Evolutionary conservation across 2,113 vertebrate species (phyloP).

Genomic region (Sakesphorus luctuosus): DNA sequence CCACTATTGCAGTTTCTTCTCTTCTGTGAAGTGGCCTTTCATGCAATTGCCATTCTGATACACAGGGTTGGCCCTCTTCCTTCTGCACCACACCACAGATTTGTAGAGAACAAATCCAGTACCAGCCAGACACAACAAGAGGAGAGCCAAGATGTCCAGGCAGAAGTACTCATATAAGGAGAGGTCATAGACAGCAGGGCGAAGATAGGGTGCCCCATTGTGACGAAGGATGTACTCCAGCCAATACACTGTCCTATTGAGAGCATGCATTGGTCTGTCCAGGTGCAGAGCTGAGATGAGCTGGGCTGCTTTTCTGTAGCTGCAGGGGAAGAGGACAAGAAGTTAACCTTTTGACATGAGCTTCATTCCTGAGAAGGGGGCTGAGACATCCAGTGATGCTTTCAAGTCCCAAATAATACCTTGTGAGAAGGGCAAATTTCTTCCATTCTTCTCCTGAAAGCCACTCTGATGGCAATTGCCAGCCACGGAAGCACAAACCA

Average conservation of each 20-base stretch:
- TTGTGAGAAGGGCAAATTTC: not conserved
- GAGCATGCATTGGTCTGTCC: conserved; percentile 62
- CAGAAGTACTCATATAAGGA: conserved; percentile 64
- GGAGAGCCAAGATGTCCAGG: conserved; percentile 62
- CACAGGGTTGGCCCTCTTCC: not conserved
- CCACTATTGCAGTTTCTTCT: conserved; percentile 60
- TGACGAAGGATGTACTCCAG: conserved; percentile 72
- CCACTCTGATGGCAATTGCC: fast-evolving
- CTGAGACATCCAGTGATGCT: not conserved
- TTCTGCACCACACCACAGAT: conserved; percentile 36
- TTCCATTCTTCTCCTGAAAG: not conserved
- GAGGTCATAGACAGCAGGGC: conserved; percentile 60
- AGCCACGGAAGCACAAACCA: not conserved
- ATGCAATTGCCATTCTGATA: conserved; percentile 40
- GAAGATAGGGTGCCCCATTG: conserved; percentile 29
- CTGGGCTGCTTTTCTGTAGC: conserved; percentile 64
- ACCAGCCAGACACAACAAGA: not conserved
- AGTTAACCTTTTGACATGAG: not conserved
- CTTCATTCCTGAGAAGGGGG: not conserved
- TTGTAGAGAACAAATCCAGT: not conserved
- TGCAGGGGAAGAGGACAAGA: conserved; percentile 8
- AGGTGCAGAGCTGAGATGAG: conserved; percentile 60
- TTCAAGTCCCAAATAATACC: not conserved
- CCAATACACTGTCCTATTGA: conserved; percentile 73
- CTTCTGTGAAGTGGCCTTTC: conserved; percentile 50